phyloP scores from a whole-genome alignment of 1,140 invertebrate species.

The Diorhabda sublineata region DNA sequence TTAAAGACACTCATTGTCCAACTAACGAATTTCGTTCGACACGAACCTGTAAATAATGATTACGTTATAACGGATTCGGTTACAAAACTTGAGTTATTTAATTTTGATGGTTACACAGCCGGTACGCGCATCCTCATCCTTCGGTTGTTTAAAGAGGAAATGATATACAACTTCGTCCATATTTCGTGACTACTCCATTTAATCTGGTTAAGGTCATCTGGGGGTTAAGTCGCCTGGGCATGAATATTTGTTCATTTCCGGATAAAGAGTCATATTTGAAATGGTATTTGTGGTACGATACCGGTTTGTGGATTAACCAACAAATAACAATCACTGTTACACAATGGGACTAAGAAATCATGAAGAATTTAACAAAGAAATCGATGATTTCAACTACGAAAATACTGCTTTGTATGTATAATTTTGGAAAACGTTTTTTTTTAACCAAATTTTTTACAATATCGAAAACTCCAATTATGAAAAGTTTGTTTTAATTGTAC shows the following conservation, averaged over 20 bases:
- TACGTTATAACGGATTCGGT: constrained; percentile 10
- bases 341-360: too few species aligned
- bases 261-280: constrained; percentile 9
- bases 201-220: constrained; percentile 13
- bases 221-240: constrained; percentile 12
- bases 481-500: too few species aligned
- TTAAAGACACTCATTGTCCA: too few species aligned
- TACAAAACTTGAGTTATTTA: constrained; percentile 9
- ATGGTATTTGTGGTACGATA: background rate
- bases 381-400: too few species aligned
- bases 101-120: constrained; percentile 12
- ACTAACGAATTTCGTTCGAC: too few species aligned
- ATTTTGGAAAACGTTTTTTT: too few species aligned
- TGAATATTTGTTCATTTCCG: constrained; percentile 13
- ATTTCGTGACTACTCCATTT: constrained; percentile 12
- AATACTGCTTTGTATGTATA: too few species aligned
- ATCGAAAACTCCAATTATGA: too few species aligned
- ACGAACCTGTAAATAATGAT: background rate
- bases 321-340: background rate
- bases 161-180: constrained; percentile 7
- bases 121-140: background rate
- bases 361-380: too few species aligned
- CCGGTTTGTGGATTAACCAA: background rate
- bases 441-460: too few species aligned
- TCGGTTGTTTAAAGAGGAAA: constrained; percentile 5